A percentile compares a stretch with the other conserved stretches of the same genome.
phyloP scores from a whole-genome alignment of 2,888 invertebrate species.

The Amphipyra berbera region DNA sequence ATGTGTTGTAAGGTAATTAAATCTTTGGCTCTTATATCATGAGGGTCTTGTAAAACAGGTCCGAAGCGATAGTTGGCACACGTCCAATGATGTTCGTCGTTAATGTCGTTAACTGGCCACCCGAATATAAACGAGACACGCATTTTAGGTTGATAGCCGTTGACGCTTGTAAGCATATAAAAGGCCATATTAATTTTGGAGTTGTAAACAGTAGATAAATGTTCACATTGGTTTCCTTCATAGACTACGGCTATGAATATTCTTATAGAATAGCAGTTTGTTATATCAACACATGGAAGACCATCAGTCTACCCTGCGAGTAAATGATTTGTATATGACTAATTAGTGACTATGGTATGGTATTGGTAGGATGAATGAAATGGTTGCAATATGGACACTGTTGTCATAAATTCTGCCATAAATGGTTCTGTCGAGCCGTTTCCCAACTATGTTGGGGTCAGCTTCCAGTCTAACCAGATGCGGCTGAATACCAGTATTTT shows the following conservation, averaged over 20 bases:
- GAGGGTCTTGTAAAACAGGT: slow-evolving; percentile 37
- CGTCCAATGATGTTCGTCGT: slow-evolving; percentile 38
- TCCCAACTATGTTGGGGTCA: too few relatives aligned
- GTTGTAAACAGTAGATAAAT: neutral
- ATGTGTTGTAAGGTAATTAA: slow-evolving; percentile 36
- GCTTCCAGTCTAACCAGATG: too few relatives aligned
- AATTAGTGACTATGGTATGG: too few relatives aligned
- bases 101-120: slow-evolving; percentile 41
- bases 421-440: too few relatives aligned
- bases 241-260: neutral
- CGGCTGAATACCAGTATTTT: too few relatives aligned
- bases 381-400: too few relatives aligned
- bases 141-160: slow-evolving; percentile 40
- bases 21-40: slow-evolving; percentile 21
- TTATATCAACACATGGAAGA: neutral
- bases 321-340: too few relatives aligned
- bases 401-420: too few relatives aligned
- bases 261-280: neutral
- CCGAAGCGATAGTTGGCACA: slow-evolving; percentile 35
- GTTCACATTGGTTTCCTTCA: neutral
- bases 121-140: slow-evolving; percentile 42
- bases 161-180: slow-evolving; percentile 23
- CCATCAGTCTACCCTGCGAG: neutral
- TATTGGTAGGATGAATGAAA: too few relatives aligned
- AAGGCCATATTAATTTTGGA: slow-evolving; percentile 22